Percentiles rank a stretch among this genome's conserved stretches.
Evolutionary conservation across 64 coral and sea anemone species (phyloP).

Genomic region (Hydrozoanthus tunicans): DNA sequence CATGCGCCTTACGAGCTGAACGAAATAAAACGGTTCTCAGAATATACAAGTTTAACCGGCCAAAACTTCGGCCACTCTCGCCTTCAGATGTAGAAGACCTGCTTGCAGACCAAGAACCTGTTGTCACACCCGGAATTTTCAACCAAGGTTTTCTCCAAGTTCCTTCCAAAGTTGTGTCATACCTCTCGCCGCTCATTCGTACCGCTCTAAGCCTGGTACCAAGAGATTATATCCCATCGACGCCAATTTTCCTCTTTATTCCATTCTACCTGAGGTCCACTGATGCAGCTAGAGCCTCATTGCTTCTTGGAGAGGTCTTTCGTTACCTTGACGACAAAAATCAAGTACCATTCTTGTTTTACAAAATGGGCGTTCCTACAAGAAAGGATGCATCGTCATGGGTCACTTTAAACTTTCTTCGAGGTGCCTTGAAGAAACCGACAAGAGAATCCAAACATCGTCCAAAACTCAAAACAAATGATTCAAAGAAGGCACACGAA

Average conservation of each 20-base stretch:
- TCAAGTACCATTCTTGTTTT: slow-evolving; percentile 40
- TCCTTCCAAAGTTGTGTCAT: background rate
- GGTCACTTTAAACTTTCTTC: slow-evolving; percentile 49
- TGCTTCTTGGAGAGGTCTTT: background rate
- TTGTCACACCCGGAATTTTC: slow-evolving; percentile 15
- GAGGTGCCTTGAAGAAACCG: slow-evolving; percentile 22
- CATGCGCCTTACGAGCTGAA: slow-evolving; percentile 5
- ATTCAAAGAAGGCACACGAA: too few relatives aligned
- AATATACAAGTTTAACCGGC: background rate
- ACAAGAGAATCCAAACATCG: background rate
- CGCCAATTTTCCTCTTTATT: slow-evolving; percentile 22
- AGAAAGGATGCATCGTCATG: slow-evolving; percentile 2
- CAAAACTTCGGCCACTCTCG: background rate
- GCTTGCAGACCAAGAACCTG: background rate
- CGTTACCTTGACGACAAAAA: slow-evolving; percentile 24
- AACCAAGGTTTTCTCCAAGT: slow-evolving; percentile 9
- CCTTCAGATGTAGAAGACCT: slow-evolving; percentile 4
- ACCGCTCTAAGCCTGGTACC: slow-evolving; percentile 17
- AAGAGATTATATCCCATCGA: background rate
- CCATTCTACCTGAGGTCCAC: background rate
- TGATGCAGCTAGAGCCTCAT: slow-evolving; percentile 3
- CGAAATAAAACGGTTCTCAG: slow-evolving; percentile 6
- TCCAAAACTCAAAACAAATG: background rate
- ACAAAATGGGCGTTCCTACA: background rate
- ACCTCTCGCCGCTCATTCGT: slow-evolving; percentile 26